These are phyloP conservation scores for Tricholauxania praeusta DNA, from an alignment of 2,888 invertebrate genomes.

Conservation along the genomic window DNA sequence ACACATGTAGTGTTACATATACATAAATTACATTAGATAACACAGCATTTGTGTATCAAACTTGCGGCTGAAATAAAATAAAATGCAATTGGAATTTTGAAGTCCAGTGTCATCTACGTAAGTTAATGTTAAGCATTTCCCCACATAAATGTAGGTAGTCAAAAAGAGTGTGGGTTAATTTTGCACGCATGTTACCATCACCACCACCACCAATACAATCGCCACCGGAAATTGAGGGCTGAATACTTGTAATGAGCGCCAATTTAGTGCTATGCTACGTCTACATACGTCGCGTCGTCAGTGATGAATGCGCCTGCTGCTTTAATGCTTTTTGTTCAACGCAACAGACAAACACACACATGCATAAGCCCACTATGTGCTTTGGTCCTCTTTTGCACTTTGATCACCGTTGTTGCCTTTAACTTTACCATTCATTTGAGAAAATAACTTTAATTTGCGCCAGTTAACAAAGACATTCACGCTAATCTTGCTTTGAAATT, in stretches of 20 bases:
- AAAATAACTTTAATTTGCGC: slow-evolving; percentile 21
- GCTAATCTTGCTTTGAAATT: slow-evolving; percentile 51
- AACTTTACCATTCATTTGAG: neutral
- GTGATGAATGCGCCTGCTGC: neutral
- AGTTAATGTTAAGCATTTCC: slow-evolving; percentile 61
- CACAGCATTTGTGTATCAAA: neutral
- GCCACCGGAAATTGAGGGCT: slow-evolving; percentile 8
- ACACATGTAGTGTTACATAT: neutral
- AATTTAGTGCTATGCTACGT: slow-evolving; percentile 50
- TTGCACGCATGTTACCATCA: slow-evolving; percentile 45
- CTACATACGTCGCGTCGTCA: neutral
- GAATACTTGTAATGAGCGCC: slow-evolving; percentile 55
- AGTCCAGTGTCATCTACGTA: slow-evolving; percentile 42
- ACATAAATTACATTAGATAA: slow-evolving; percentile 5
- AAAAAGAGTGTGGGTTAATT: neutral
- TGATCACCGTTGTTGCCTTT: slow-evolving; percentile 48
- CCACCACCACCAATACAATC: slow-evolving; percentile 34
- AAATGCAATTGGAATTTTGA: neutral
- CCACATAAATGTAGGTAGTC: slow-evolving; percentile 45
- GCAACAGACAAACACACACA: neutral
- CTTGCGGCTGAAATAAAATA: no score
- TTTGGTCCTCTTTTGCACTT: neutral
- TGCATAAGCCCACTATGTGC: neutral
- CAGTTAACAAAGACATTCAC: slow-evolving; percentile 43
- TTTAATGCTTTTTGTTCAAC: slow-evolving; percentile 3